A percentile compares a stretch with the other conserved stretches of the same genome.
Evolutionary conservation across 2,888 invertebrate genomes (phyloP).

Genomic region (Salpingus planirostris): DNA sequence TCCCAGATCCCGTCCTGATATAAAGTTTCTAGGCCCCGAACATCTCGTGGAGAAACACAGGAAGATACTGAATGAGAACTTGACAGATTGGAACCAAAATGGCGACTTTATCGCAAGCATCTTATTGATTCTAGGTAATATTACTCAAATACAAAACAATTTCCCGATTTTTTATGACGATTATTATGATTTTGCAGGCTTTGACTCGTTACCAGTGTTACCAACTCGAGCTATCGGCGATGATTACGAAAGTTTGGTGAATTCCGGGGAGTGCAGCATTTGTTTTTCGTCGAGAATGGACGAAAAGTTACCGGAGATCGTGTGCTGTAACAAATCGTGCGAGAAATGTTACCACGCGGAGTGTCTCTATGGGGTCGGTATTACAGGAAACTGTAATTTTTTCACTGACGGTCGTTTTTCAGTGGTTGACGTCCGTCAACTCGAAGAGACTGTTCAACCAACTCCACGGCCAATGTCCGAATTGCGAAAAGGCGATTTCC

Average conservation of each 20-base stretch:
- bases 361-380: slow-evolving; percentile 40
- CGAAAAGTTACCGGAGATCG: slow-evolving; percentile 36
- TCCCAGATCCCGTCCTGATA: slow-evolving; percentile 31
- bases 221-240: no score
- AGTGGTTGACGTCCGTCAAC: slow-evolving; percentile 34
- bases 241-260: slow-evolving; percentile 24
- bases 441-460: slow-evolving; percentile 28
- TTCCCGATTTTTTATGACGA: no score
- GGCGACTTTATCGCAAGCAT: slow-evolving; percentile 9
- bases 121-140: no score
- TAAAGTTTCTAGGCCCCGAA: slow-evolving; percentile 41
- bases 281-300: slow-evolving; percentile 37
- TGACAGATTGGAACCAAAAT: slow-evolving; percentile 32
- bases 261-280: slow-evolving; percentile 38
- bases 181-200: no score
- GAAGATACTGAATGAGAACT: slow-evolving; percentile 30
- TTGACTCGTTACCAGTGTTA: no score
- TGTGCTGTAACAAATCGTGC: slow-evolving; percentile 37
- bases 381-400: slow-evolving; percentile 2
- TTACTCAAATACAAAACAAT: no score
- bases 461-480: slow-evolving; percentile 34
- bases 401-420: no score
- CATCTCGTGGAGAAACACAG: slow-evolving; percentile 26
- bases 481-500: slow-evolving; percentile 33
- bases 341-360: slow-evolving; percentile 35